A percentile compares a stretch with the other conserved stretches of the same genome.
These are phyloP conservation scores for Aspidoscelis tigris DNA, from an alignment of 2,113 vertebrate species.

Conservation along the genomic window DNA sequence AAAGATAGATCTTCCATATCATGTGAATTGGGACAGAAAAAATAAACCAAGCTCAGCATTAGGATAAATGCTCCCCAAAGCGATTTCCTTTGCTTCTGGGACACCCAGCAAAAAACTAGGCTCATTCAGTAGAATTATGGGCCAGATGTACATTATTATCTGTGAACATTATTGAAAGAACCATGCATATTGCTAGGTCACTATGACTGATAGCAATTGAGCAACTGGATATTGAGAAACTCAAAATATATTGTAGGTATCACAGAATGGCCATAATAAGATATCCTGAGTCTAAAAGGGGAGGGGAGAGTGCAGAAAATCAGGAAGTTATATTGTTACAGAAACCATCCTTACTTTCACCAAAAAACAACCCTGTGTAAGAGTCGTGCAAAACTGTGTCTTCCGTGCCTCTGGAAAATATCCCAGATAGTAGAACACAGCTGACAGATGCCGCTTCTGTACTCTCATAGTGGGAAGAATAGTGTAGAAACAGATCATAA, in stretches of 20 bases:
- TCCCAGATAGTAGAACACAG: neutral
- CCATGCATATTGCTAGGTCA: fast-evolving
- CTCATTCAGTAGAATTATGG: too few species aligned
- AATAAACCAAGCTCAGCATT: too few species aligned
- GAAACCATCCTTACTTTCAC: neutral
- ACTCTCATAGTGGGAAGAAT: neutral
- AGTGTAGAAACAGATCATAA: neutral
- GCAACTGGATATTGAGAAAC: neutral
- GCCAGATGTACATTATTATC: too few species aligned
- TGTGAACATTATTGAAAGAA: neutral
- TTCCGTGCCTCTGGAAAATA: neutral
- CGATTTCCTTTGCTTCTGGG: too few species aligned
- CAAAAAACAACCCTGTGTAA: neutral
- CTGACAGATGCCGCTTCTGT: neutral
- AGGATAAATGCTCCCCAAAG: too few species aligned
- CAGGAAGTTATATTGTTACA: too few species aligned
- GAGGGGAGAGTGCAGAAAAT: neutral
- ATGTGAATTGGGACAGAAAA: too few species aligned
- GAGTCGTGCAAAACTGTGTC: neutral
- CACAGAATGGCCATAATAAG: neutral
- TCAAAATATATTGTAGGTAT: neutral
- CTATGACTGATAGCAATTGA: neutral
- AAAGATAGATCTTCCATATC: too few species aligned
- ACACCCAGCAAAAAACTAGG: too few species aligned
- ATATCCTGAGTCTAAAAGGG: neutral